These are phyloP conservation scores for Cerastoderma edule DNA, from an alignment of 2,888 invertebrate species.

Conservation along the genomic window DNA sequence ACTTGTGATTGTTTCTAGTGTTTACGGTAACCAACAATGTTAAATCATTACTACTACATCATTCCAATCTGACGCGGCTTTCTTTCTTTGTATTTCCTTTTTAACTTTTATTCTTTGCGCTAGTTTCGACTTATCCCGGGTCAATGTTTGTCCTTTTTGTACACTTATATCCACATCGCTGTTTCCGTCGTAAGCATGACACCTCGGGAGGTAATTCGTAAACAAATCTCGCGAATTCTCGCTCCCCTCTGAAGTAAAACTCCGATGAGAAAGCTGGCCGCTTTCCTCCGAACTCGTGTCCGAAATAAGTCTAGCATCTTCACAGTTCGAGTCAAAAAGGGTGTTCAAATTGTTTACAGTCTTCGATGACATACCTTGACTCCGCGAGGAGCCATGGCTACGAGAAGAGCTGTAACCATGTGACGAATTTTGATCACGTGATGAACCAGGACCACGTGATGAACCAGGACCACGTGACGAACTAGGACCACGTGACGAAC, in stretches of 20 bases:
- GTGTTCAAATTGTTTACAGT: slow-evolving; percentile 34
- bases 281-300: slow-evolving; percentile 57
- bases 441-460: too few species aligned
- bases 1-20: too few species aligned
- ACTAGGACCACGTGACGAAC: too few species aligned
- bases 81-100: slow-evolving; percentile 51
- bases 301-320: slow-evolving; percentile 46
- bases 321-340: slow-evolving; percentile 29
- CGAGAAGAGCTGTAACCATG: background rate
- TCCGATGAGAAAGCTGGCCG: slow-evolving; percentile 33
- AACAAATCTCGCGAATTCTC: slow-evolving; percentile 35
- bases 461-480: too few species aligned
- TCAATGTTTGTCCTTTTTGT: slow-evolving; percentile 25
- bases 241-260: slow-evolving; percentile 32
- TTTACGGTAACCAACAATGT: too few species aligned
- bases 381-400: background rate
- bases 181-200: background rate
- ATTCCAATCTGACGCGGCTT: slow-evolving; percentile 47
- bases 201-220: slow-evolving; percentile 23
- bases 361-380: slow-evolving; percentile 10
- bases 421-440: too few species aligned
- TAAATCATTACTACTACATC: slow-evolving; percentile 47
- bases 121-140: slow-evolving; percentile 27
- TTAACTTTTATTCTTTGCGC: slow-evolving; percentile 49
- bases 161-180: slow-evolving; percentile 27